phyloP scores from a whole-genome alignment of 1,140 invertebrate genomes.

The Neodiprion pinetum region DNA sequence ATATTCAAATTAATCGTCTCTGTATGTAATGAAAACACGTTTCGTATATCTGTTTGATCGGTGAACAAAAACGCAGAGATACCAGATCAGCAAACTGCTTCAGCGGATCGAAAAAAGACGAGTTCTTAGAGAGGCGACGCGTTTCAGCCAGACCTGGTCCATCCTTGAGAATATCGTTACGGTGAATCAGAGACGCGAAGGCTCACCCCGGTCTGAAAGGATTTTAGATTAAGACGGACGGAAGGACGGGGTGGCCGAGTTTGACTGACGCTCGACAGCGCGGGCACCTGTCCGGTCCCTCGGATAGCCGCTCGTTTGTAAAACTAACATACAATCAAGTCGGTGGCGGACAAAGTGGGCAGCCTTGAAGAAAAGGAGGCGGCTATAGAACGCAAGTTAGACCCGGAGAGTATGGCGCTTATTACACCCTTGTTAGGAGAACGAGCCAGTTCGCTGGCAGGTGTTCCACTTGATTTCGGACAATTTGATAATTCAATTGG shows the following conservation, averaged over 20 bases:
- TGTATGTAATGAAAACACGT: no score
- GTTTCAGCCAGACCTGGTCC: background rate
- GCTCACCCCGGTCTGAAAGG: background rate
- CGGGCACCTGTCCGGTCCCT: conserved; percentile 33
- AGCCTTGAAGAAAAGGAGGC: conserved; percentile 32
- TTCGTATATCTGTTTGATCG: no score
- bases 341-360: conserved; percentile 39
- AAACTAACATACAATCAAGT: conserved; percentile 59
- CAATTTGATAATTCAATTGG: conserved; percentile 51
- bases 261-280: conserved; percentile 20
- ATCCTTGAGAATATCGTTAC: background rate
- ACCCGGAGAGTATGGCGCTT: conserved; percentile 34
- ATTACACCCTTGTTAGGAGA: conserved; percentile 60
- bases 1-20: no score
- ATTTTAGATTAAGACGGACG: background rate
- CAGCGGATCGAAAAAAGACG: background rate
- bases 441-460: conserved; percentile 46
- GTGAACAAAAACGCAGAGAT: no score
- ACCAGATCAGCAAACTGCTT: no score
- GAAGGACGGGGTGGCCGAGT: conserved; percentile 15
- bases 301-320: conserved; percentile 49
- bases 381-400: conserved; percentile 33
- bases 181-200: background rate
- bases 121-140: background rate
- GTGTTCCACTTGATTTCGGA: conserved; percentile 60